A percentile compares a stretch with the other conserved stretches of the same genome.
These are phyloP conservation scores for Proteles cristata DNA, from an alignment of 2,113 vertebrate species.

Conservation along the genomic window DNA sequence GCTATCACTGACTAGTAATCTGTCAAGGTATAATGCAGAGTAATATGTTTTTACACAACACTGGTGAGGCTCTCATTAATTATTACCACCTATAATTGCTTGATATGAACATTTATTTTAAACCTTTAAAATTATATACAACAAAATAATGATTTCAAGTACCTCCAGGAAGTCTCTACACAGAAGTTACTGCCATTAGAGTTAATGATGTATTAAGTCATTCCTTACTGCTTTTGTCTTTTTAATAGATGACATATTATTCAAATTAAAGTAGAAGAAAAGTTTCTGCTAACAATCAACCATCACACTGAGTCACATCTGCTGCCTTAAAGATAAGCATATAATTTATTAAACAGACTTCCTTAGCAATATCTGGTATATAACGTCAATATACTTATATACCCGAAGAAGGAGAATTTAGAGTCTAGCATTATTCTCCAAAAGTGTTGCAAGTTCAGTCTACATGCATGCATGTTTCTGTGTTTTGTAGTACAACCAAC, in stretches of 20 bases:
- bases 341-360: neutral
- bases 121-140: slow-evolving; percentile 70
- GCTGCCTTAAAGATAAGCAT: slow-evolving; percentile 21
- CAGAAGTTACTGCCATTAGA: slow-evolving; percentile 27
- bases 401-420: neutral
- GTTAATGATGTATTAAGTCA: slow-evolving; percentile 56
- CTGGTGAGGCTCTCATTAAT: slow-evolving; percentile 69
- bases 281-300: slow-evolving; percentile 38
- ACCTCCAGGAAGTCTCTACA: neutral
- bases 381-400: slow-evolving; percentile 28
- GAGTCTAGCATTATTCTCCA: neutral
- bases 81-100: slow-evolving; percentile 75
- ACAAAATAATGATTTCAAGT: slow-evolving; percentile 68
- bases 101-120: slow-evolving; percentile 70
- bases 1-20: slow-evolving; percentile 56
- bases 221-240: slow-evolving; percentile 52
- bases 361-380: neutral
- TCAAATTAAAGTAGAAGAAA: slow-evolving; percentile 58
- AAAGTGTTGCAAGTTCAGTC: neutral
- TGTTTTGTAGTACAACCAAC: neutral
- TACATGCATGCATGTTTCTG: neutral
- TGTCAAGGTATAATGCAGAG: slow-evolving; percentile 59
- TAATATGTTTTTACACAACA: slow-evolving; percentile 74
- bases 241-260: slow-evolving; percentile 55
- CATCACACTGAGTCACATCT: slow-evolving; percentile 28